Percentiles rank a stretch among this genome's conserved stretches.
Evolutionary conservation across 1,140 invertebrate genomes (phyloP).

Genomic region (Drosophila lacteicornis): DNA sequence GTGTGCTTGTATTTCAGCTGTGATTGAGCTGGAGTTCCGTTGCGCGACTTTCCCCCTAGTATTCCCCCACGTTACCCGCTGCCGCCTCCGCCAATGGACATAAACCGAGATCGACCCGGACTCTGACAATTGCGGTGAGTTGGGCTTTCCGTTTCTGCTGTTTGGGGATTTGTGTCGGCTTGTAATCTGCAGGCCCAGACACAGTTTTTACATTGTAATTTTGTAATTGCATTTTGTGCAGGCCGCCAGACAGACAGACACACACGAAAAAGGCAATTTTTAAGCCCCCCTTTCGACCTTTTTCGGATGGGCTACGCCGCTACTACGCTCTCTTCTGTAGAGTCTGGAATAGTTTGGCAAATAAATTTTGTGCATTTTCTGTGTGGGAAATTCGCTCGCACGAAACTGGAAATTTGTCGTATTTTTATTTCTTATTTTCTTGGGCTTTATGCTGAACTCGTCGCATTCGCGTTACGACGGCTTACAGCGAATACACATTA

Average conservation of each 20-base stretch:
- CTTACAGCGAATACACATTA: conserved; percentile 6
- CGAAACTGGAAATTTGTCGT: conserved; percentile 33
- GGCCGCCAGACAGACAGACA: conserved; percentile 41
- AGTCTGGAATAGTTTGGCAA: conserved; percentile 31
- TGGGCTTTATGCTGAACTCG: not conserved
- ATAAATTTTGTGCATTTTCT: conserved; percentile 39
- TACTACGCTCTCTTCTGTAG: not conserved
- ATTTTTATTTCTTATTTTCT: conserved; percentile 25
- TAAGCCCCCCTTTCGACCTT: conserved; percentile 37
- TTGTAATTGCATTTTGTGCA: conserved; percentile 73
- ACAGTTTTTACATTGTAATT: conserved; percentile 77
- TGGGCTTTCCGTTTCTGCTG: conserved; percentile 53
- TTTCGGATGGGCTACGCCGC: conserved; percentile 40
- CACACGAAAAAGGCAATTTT: conserved; percentile 46
- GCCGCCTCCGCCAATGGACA: not conserved
- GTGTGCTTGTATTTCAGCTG: conserved; percentile 46
- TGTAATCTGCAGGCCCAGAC: conserved; percentile 68
- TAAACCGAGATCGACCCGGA: conserved; percentile 44
- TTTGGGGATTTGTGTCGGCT: conserved; percentile 49
- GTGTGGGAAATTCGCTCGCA: conserved; percentile 61
- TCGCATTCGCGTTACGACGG: conserved; percentile 13
- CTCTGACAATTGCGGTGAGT: conserved; percentile 54
- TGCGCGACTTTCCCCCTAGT: conserved; percentile 54
- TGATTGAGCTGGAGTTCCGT: conserved; percentile 46
- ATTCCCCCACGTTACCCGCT: conserved; percentile 17